Conservation (phyloP, 92 coral and sea anemone genomes). For the Desmophyllum pertusum region DNA sequence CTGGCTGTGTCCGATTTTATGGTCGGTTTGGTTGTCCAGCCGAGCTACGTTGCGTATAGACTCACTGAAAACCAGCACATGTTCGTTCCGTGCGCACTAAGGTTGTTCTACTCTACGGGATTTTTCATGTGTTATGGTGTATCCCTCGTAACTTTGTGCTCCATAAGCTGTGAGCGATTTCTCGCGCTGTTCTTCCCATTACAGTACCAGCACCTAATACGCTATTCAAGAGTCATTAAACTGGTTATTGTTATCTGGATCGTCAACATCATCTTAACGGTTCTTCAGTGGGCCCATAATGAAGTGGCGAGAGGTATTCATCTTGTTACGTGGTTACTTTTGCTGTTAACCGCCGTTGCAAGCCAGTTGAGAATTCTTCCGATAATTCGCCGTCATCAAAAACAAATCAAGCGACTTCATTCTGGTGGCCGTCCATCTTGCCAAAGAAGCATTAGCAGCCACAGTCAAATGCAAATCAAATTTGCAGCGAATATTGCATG, state of each 20-base stretch:
- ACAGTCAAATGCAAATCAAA: slow-evolving; percentile 43
- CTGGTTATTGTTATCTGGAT: slow-evolving; percentile 52
- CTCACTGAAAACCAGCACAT: slow-evolving; percentile 51
- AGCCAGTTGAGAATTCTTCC: slow-evolving; percentile 57
- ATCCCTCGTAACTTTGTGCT: slow-evolving; percentile 78
- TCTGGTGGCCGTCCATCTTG: not conserved
- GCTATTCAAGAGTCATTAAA: slow-evolving; percentile 52
- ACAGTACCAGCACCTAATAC: slow-evolving; percentile 60
- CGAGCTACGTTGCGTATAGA: slow-evolving; percentile 68
- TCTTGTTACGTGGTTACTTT: slow-evolving; percentile 55
- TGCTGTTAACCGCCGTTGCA: slow-evolving; percentile 52
- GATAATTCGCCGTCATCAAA: slow-evolving; percentile 69
- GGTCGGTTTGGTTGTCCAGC: slow-evolving; percentile 79
- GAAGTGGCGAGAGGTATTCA: slow-evolving; percentile 60
- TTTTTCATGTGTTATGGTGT: slow-evolving; percentile 81
- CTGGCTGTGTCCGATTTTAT: slow-evolving; percentile 74
- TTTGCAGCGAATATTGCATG: slow-evolving; percentile 65
- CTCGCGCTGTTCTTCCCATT: slow-evolving; percentile 67
- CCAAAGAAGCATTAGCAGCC: not conserved
- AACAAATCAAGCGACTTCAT: slow-evolving; percentile 51
- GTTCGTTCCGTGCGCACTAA: slow-evolving; percentile 65
- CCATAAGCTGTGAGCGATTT: slow-evolving; percentile 83
- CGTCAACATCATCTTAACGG: slow-evolving; percentile 58
- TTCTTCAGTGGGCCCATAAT: slow-evolving; percentile 76
- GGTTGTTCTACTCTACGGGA: slow-evolving; percentile 70